Evolutionary conservation across 2,888 invertebrate genomes (phyloP).

Genomic region (Apocheima hispidaria): DNA sequence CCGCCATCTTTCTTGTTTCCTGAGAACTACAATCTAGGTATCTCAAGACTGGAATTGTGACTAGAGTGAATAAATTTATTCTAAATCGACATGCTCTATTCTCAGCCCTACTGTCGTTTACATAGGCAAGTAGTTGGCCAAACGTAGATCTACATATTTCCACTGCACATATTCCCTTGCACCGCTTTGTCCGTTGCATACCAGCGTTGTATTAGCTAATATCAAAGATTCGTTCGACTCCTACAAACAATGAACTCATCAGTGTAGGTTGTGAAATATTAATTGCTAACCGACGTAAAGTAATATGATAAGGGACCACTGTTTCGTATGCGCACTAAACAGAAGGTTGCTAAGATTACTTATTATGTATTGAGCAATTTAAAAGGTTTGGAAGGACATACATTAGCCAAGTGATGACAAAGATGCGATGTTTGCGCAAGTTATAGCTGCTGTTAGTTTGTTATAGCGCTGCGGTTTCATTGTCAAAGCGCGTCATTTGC

Average conservation of each 20-base stretch:
- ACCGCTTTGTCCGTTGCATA: slow-evolving; percentile 53
- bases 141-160: background rate
- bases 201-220: slow-evolving; percentile 66
- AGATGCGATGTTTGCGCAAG: slow-evolving; percentile 27
- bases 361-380: slow-evolving; percentile 42
- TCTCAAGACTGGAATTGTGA: too few species aligned
- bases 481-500: slow-evolving; percentile 1
- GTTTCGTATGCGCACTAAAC: slow-evolving; percentile 40
- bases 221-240: slow-evolving; percentile 67
- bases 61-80: too few species aligned
- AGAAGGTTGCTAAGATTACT: slow-evolving; percentile 39
- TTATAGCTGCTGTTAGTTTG: too few species aligned
- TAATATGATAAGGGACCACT: slow-evolving; percentile 55
- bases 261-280: slow-evolving; percentile 67
- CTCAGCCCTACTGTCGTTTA: too few species aligned
- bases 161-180: slow-evolving; percentile 60
- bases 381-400: slow-evolving; percentile 36
- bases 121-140: background rate
- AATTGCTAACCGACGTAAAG: slow-evolving; percentile 64
- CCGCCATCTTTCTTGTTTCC: too few species aligned
- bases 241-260: slow-evolving; percentile 82
- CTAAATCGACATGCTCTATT: too few species aligned
- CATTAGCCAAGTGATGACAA: slow-evolving; percentile 15
- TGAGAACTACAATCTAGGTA: too few species aligned
- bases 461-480: slow-evolving; percentile 1